Percentiles rank a stretch among this genome's conserved stretches.
Conservation (phyloP, 2,888 invertebrate genomes). For the Odontocolon sp. region DNA sequence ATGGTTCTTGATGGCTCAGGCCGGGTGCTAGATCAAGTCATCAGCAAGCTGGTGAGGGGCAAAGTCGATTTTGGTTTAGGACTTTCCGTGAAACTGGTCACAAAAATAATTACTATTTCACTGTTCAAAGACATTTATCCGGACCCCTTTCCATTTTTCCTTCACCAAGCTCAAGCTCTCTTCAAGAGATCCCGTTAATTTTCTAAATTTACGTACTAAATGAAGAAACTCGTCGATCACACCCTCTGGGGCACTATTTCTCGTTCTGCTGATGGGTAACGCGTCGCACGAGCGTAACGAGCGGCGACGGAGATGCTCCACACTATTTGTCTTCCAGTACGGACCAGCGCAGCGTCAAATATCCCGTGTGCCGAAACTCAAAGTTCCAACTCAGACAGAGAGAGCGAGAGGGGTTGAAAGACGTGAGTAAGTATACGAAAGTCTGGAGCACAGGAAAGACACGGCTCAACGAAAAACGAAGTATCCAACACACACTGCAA, state of each 20-base stretch:
- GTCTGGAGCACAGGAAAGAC: too few species aligned
- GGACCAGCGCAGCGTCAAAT: too few species aligned
- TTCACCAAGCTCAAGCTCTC: neutral
- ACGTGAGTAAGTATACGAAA: conserved; percentile 39
- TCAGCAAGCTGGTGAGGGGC: conserved; percentile 27
- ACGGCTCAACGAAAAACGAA: conserved; percentile 67
- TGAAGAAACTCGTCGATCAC: conserved; percentile 56
- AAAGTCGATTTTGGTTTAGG: conserved; percentile 42
- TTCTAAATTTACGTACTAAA: conserved; percentile 59
- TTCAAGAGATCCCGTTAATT: conserved; percentile 42
- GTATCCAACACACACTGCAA: conserved; percentile 21
- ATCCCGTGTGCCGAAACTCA: too few species aligned
- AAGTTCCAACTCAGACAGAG: too few species aligned
- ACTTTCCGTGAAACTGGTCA: conserved; percentile 29
- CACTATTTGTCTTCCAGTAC: conserved; percentile 75
- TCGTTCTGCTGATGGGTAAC: conserved; percentile 17
- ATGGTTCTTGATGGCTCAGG: conserved; percentile 46
- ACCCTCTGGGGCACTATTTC: neutral
- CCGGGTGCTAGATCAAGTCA: conserved; percentile 49
- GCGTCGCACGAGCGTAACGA: conserved; percentile 34
- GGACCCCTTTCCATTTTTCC: neutral
- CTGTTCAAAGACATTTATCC: neutral
- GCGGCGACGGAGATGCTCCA: conserved; percentile 58
- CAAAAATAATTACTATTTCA: conserved; percentile 56
- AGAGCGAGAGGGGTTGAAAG: conserved; percentile 65